Evolutionary conservation across 2,888 invertebrate species (phyloP), one percentile per base, ranked within the genome.

Genomic region (Apotomis turbidana): DNA sequence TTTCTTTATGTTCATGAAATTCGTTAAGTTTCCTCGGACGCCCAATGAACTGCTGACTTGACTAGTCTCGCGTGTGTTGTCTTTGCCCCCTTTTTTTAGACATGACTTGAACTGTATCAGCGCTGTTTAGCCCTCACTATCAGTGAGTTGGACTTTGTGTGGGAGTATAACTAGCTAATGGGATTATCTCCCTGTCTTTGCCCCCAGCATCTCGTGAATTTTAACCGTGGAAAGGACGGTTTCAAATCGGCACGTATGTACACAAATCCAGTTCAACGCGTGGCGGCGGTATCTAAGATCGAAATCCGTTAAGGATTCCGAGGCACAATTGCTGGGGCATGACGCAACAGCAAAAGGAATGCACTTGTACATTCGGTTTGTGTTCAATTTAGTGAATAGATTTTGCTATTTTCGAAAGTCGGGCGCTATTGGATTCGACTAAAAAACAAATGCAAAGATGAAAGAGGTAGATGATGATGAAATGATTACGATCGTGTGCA

Each of bases 281-380:
- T 13, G 8, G 4, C 9, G 4, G 6, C 8, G n/a, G 3, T 57
- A 41, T 55, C 15, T 51, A 49, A 51, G 57, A 60, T 60, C 12
- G 59, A 66, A 66, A 66, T 55, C 58, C 46, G 61, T 55, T 54
- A 12, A 59, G 70, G 13, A 59, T 71, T 71, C 60, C 52, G 54
- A 59, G 41, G 5, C 52, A 59, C 59, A 44, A 64, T 63, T 70
- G 64, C 46, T 6, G 54, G 49, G 12, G 12, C 60, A 60, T 46
- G 63, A 49, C 66, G 66, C 15, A 9, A 27, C 60, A 49, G 36
- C 15, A 70, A 59, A 69, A 70, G 15, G 52, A 54, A 58, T 49
- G 52, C 38, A 36, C 38, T 51, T 69, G 27, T 58, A 15, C 64
- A 66, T 54, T 64, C 64, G 64, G 38, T 70, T 52, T 70, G 49